Conservation (phyloP, 2,888 invertebrate genomes). For the Oligia strigilis region DNA sequence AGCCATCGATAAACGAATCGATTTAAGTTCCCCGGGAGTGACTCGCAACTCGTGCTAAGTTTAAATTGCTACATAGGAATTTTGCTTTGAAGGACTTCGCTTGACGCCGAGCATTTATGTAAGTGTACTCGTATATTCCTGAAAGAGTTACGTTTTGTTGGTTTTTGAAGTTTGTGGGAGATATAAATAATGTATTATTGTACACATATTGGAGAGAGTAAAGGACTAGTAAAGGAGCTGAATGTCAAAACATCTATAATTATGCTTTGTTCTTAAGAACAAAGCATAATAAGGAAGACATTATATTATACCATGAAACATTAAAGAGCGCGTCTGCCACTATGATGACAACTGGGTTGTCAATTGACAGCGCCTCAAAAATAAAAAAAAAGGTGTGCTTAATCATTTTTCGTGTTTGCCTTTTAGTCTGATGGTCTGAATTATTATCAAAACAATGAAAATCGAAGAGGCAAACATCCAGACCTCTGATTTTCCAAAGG, state of each 20-base stretch:
- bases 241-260: not conserved
- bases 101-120: conserved; percentile 68
- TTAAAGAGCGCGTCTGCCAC: not conserved
- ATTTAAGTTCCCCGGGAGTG: conserved; percentile 87
- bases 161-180: conserved; percentile 7
- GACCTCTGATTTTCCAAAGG: too few species aligned
- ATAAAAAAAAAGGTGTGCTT: not conserved
- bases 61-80: conserved; percentile 89
- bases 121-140: conserved; percentile 54
- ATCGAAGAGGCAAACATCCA: too few species aligned
- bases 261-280: not conserved
- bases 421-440: too few species aligned
- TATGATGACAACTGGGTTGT: not conserved
- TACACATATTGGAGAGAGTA: not conserved
- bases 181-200: not conserved
- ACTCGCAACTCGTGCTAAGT: conserved; percentile 83
- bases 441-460: too few species aligned
- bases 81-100: conserved; percentile 80
- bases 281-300: too few species aligned
- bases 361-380: not conserved
- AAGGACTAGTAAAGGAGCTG: too few species aligned
- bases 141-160: conserved; percentile 49
- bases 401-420: not conserved
- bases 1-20: conserved; percentile 89
- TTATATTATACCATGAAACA: not conserved